Conservation (phyloP, 2,888 invertebrate genomes). For the Selenia dentaria region DNA sequence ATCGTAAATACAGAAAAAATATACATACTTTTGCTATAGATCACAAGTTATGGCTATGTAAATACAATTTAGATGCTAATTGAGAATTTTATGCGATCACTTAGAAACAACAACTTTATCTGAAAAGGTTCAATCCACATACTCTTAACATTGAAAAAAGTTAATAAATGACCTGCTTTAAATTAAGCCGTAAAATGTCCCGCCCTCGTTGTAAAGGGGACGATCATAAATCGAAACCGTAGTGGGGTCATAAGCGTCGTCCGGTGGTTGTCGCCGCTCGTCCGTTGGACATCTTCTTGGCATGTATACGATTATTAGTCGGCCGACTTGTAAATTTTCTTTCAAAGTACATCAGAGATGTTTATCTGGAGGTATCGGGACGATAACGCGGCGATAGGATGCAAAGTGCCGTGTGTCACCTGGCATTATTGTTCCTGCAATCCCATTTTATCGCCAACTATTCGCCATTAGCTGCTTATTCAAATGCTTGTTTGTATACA, state of each 20-base stretch:
- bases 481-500: constrained; percentile 68
- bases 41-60: constrained; percentile 25
- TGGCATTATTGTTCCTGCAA: constrained; percentile 51
- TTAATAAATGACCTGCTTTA: constrained; percentile 56
- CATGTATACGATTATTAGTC: constrained; percentile 75
- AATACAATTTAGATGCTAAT: constrained; percentile 32
- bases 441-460: constrained; percentile 59
- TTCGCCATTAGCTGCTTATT: constrained; percentile 67
- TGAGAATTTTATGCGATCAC: constrained; percentile 23
- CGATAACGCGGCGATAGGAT: constrained; percentile 50
- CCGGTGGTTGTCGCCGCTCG: constrained; percentile 52
- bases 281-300: constrained; percentile 56
- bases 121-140: constrained; percentile 29
- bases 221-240: constrained; percentile 69
- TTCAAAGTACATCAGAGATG: constrained; percentile 68
- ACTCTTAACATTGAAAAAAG: constrained; percentile 35
- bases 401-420: constrained; percentile 37
- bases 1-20: constrained; percentile 17
- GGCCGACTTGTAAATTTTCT: constrained; percentile 67
- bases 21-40: constrained; percentile 27
- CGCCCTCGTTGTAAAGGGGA: constrained; percentile 66
- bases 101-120: constrained; percentile 25
- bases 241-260: constrained; percentile 71
- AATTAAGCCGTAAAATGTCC: constrained; percentile 76
- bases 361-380: constrained; percentile 56